phyloP scores from a whole-genome alignment of 1,140 invertebrate species.

The Adelges cooleyi region DNA sequence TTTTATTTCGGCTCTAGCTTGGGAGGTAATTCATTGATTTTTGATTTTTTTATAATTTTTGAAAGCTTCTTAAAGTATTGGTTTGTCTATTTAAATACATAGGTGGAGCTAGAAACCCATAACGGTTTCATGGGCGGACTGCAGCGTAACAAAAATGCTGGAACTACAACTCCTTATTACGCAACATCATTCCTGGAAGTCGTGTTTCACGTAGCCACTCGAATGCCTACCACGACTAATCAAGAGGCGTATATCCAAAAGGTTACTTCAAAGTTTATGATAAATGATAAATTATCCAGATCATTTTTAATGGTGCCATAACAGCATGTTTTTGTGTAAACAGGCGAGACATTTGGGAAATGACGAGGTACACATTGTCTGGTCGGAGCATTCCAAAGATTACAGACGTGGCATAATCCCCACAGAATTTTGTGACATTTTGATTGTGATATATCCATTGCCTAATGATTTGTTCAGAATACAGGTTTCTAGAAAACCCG shows the following conservation, averaged over 20 bases:
- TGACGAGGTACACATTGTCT: slow-evolving; percentile 98
- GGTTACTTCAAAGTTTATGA: slow-evolving; percentile 42
- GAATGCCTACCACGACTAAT: slow-evolving; percentile 75
- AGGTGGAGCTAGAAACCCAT: slow-evolving; percentile 86
- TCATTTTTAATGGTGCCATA: neutral
- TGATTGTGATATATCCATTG: slow-evolving; percentile 93
- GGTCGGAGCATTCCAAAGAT: slow-evolving; percentile 92
- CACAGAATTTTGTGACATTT: slow-evolving; percentile 97
- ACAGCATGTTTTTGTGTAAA: slow-evolving; percentile 26
- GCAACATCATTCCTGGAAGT: slow-evolving; percentile 79
- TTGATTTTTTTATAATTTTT: no score
- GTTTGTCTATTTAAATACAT: neutral
- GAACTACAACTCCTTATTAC: slow-evolving; percentile 87
- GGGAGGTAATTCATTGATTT: slow-evolving; percentile 78
- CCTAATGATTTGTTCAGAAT: slow-evolving; percentile 68
- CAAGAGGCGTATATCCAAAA: slow-evolving; percentile 82
- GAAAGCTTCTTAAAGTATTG: no score
- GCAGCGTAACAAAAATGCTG: slow-evolving; percentile 78
- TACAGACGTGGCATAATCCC: slow-evolving; percentile 95
- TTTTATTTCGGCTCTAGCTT: slow-evolving; percentile 87
- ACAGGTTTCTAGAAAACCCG: slow-evolving; percentile 71
- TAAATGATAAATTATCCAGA: neutral
- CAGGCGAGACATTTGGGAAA: slow-evolving; percentile 92
- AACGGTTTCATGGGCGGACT: slow-evolving; percentile 93
- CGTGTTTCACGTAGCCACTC: slow-evolving; percentile 94